Evolutionary conservation across 2,113 vertebrate genomes (phyloP).

Genomic region (Ophiodon elongatus): DNA sequence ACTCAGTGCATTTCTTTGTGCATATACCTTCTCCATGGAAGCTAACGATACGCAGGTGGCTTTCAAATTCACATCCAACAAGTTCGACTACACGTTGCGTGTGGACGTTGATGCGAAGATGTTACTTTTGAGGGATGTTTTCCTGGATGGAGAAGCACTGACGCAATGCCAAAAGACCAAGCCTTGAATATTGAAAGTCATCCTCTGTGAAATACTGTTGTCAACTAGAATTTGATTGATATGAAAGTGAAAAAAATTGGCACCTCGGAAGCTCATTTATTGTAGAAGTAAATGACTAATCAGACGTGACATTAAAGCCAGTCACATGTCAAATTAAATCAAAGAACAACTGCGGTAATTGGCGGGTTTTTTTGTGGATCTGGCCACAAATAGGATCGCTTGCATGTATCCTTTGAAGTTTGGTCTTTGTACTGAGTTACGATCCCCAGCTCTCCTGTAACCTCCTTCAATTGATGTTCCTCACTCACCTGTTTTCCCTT

Average conservation of each 20-base stretch:
- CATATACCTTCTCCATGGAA: neutral
- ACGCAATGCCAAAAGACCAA: neutral
- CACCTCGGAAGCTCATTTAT: too few relatives aligned
- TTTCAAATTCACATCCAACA: slow-evolving; percentile 13
- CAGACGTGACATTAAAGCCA: too few relatives aligned
- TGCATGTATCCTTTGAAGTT: too few relatives aligned
- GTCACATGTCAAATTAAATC: too few relatives aligned
- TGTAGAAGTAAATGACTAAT: too few relatives aligned
- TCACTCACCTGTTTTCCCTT: too few relatives aligned
- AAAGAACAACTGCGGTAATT: too few relatives aligned
- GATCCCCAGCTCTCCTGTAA: too few relatives aligned
- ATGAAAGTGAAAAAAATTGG: neutral
- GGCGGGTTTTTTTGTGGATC: too few relatives aligned
- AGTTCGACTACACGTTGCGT: slow-evolving; percentile 7
- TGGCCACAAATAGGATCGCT: too few relatives aligned
- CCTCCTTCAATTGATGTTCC: too few relatives aligned
- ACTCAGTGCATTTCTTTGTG: neutral
- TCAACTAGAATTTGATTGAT: slow-evolving; percentile 11
- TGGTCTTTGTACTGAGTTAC: too few relatives aligned
- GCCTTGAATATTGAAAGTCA: slow-evolving; percentile 15
- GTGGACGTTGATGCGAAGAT: slow-evolving; percentile 15
- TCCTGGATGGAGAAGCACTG: slow-evolving; percentile 8
- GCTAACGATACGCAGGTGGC: slow-evolving; percentile 28
- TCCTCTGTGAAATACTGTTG: neutral
- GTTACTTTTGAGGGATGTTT: slow-evolving; percentile 29